These are phyloP conservation scores for Cantharis flavilabris DNA, from an alignment of 2,888 invertebrate genomes.

Conservation along the genomic window DNA sequence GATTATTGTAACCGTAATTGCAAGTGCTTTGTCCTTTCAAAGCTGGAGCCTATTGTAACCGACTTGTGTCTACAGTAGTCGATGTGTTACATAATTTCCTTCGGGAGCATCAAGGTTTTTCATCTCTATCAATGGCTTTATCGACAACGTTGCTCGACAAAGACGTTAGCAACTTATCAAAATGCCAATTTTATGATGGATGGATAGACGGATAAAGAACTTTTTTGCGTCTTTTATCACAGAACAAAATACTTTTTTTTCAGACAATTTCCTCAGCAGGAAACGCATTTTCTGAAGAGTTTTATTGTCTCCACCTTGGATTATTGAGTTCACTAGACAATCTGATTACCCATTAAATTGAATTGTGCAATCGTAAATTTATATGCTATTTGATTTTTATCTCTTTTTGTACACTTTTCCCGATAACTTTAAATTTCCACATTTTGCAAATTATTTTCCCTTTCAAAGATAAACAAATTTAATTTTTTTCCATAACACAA, in stretches of 20 bases:
- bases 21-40: constrained; percentile 52
- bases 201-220: constrained; percentile 24
- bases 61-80: constrained; percentile 38
- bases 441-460: not conserved
- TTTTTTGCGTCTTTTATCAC: not conserved
- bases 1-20: constrained; percentile 54
- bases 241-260: constrained; percentile 38
- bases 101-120: constrained; percentile 18
- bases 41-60: constrained; percentile 48
- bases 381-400: not conserved
- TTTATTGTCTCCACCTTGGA: constrained; percentile 43
- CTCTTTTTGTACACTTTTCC: not conserved
- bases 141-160: constrained; percentile 5
- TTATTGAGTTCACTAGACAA: constrained; percentile 34
- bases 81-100: constrained; percentile 18
- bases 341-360: constrained; percentile 27
- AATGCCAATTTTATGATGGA: constrained; percentile 28
- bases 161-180: constrained; percentile 21
- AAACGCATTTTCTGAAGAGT: constrained; percentile 44
- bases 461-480: not conserved
- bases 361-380: constrained; percentile 13
- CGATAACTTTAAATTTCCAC: not conserved
- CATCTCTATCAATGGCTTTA: constrained; percentile 16
- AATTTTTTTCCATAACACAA: not conserved
- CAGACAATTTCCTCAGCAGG: constrained; percentile 44